Evolutionary conservation across 2,113 vertebrate genomes (phyloP).

Genomic region (Xiphias gladius): DNA sequence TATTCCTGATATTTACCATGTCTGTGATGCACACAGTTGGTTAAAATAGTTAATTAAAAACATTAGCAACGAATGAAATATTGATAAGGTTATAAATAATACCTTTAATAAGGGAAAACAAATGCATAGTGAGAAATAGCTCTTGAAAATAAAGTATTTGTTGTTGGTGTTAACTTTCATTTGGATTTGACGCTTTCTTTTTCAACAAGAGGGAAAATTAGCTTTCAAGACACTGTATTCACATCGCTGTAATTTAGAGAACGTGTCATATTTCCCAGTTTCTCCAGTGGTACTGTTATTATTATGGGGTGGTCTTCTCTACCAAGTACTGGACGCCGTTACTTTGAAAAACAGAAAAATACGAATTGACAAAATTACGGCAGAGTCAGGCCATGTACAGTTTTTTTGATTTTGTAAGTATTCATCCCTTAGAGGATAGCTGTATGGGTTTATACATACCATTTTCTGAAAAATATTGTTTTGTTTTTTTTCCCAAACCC

Average conservation of each 20-base stretch:
- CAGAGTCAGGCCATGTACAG: constrained; percentile 52
- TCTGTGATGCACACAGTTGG: too few species aligned
- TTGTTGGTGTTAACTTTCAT: neutral
- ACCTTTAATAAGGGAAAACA: too few species aligned
- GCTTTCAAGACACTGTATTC: neutral
- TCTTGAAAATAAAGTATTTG: neutral
- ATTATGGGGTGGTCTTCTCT: neutral
- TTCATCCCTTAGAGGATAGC: neutral
- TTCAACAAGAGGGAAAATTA: constrained; percentile 7
- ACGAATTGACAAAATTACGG: constrained; percentile 13
- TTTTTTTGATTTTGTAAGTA: neutral
- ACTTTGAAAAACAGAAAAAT: constrained; percentile 42
- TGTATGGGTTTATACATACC: neutral
- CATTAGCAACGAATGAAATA: neutral
- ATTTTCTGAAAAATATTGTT: neutral
- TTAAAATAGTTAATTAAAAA: neutral
- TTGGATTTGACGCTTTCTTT: neutral
- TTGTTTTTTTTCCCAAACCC: constrained; percentile 2
- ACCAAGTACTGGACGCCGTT: neutral
- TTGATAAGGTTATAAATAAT: neutral
- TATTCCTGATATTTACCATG: neutral
- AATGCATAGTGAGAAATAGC: neutral
- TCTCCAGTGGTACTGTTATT: neutral
- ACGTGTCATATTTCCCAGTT: neutral
- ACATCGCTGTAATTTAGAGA: neutral